Percentiles rank a stretch among this genome's conserved stretches.
These are phyloP conservation scores for Eidolon dupreanum DNA, from an alignment of 2,797 vertebrate genomes.

Conservation along the genomic window DNA sequence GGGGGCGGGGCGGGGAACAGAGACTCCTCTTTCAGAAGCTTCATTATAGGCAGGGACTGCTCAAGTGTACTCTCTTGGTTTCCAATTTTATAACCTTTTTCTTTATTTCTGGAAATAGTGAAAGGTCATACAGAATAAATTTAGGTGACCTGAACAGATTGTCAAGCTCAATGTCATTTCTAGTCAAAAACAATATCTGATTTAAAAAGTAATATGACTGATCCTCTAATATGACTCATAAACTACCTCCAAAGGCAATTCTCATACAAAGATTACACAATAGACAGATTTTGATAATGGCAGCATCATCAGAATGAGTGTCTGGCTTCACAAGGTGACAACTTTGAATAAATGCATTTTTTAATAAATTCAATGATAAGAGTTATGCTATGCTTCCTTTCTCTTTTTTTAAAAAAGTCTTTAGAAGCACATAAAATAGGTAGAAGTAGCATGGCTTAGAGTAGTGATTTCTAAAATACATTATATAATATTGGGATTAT, in stretches of 20 bases:
- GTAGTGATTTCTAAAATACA: neutral
- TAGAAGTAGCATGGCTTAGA: neutral
- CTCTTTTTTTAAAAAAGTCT: neutral
- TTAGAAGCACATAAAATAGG: neutral
- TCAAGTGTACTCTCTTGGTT: neutral
- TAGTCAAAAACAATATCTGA: slow-evolving; percentile 25
- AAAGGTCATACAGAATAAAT: slow-evolving; percentile 18
- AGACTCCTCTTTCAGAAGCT: neutral
- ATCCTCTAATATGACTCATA: neutral
- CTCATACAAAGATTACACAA: neutral
- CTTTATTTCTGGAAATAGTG: slow-evolving; percentile 3
- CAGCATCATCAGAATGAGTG: neutral
- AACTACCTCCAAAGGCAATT: slow-evolving; percentile 5
- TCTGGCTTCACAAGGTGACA: neutral
- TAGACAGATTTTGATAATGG: neutral
- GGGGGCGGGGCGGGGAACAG: neutral
- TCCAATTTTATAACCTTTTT: neutral
- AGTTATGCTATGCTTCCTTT: neutral
- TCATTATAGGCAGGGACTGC: neutral
- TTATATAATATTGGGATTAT: neutral
- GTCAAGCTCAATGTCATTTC: slow-evolving; percentile 1
- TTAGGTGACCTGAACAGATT: neutral
- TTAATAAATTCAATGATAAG: neutral
- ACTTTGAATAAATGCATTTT: neutral
- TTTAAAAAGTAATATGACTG: neutral